These are phyloP conservation scores for Epinephelus malabaricus DNA, from an alignment of 2,797 vertebrate species.

Conservation along the genomic window DNA sequence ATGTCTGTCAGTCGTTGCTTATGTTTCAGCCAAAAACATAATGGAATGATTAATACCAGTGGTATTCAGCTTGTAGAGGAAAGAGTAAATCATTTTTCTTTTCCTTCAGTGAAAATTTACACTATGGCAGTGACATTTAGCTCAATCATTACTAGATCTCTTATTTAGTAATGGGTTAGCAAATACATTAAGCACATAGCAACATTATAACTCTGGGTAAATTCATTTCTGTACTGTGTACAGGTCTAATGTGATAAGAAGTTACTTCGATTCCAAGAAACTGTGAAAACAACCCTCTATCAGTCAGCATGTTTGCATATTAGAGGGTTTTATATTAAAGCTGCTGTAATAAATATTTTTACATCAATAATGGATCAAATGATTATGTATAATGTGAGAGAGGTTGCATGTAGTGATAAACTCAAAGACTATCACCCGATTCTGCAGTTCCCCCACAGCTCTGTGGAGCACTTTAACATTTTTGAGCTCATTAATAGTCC, in stretches of 20 bases:
- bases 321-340: slow-evolving; percentile 2
- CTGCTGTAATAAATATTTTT: neutral
- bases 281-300: neutral
- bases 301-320: neutral
- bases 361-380: neutral
- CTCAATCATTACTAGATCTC: slow-evolving; percentile 14
- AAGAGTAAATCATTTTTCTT: slow-evolving; percentile 39
- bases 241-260: slow-evolving; percentile 2
- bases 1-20: slow-evolving; percentile 63
- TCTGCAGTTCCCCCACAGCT: neutral
- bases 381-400: neutral
- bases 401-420: neutral
- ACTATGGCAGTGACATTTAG: slow-evolving; percentile 30
- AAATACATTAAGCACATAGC: slow-evolving; percentile 23
- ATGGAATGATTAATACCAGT: slow-evolving; percentile 68
- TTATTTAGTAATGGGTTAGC: slow-evolving; percentile 22
- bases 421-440: no score
- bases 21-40: slow-evolving; percentile 67
- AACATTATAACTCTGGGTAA: neutral
- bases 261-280: no score
- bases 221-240: neutral
- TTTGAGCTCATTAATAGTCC: neutral
- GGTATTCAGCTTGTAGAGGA: slow-evolving; percentile 47
- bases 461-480: neutral
- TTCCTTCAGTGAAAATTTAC: slow-evolving; percentile 25